Conservation (phyloP, 2,113 vertebrate genomes). For the Neolamprologus longior region DNA sequence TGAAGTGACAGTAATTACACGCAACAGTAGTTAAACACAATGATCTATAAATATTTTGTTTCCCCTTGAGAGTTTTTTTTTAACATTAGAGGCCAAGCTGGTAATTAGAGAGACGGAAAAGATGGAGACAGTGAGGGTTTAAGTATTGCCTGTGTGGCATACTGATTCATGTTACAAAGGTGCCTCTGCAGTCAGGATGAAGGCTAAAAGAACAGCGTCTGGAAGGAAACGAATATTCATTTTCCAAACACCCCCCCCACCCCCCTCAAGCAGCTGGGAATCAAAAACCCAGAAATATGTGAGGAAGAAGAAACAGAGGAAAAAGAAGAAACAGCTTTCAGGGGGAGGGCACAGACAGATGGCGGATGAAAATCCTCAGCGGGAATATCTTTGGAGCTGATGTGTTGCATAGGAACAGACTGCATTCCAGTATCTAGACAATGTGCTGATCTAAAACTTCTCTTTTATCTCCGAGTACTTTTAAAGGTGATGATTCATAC, state of each 20-base stretch:
- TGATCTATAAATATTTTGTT: neutral
- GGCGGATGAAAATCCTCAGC: slow-evolving; percentile 10
- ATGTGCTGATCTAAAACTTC: slow-evolving; percentile 34
- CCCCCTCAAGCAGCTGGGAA: neutral
- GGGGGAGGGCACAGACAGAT: neutral
- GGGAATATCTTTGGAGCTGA: slow-evolving; percentile 19
- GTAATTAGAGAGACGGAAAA: neutral
- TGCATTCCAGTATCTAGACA: slow-evolving; percentile 7
- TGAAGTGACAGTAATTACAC: neutral
- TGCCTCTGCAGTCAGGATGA: neutral
- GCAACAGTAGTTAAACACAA: neutral
- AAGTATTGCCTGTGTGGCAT: neutral
- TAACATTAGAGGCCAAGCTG: slow-evolving; percentile 6
- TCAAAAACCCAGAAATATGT: slow-evolving; percentile 10
- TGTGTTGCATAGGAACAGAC: slow-evolving; percentile 56
- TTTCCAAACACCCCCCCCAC: neutral
- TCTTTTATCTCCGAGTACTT: slow-evolving; percentile 12
- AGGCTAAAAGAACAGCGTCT: neutral
- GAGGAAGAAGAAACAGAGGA: neutral
- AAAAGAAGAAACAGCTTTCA: neutral
- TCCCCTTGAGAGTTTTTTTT: neutral
- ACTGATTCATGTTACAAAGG: slow-evolving; percentile 3
- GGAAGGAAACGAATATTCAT: slow-evolving; percentile 2
- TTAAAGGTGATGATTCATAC: neutral
- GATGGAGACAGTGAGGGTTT: neutral